Percentiles rank a stretch among this genome's conserved stretches.
Conservation (phyloP, 2,888 invertebrate genomes). For the Meiosimyza platycephala region DNA sequence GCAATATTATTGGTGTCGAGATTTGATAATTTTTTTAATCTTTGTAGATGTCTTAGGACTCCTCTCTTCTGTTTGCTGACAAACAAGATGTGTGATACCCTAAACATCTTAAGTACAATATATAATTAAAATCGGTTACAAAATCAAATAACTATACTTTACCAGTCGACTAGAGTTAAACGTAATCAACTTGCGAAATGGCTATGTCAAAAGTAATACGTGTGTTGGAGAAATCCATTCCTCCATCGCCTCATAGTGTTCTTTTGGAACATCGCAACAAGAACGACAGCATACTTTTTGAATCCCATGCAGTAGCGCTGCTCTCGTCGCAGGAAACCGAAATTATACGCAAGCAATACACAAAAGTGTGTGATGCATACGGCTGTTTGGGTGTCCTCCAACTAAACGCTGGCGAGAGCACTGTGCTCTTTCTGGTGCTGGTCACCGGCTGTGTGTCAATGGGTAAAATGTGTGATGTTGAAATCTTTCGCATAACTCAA, state of each 20-base stretch:
- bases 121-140: not conserved
- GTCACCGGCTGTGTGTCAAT: conserved; percentile 97
- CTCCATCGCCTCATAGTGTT: conserved; percentile 89
- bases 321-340: conserved; percentile 82
- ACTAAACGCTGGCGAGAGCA: conserved; percentile 84
- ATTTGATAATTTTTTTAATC: too few species aligned
- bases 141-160: not conserved
- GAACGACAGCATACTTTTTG: conserved; percentile 88
- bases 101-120: not conserved
- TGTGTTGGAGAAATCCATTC: conserved; percentile 87
- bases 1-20: too few species aligned
- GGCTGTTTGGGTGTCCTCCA: conserved; percentile 96
- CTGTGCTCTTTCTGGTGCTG: conserved; percentile 88
- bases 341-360: conserved; percentile 87
- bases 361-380: conserved; percentile 93
- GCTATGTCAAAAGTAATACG: conserved; percentile 95
- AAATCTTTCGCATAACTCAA: conserved; percentile 94
- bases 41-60: too few species aligned
- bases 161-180: not conserved
- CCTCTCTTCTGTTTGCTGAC: too few species aligned
- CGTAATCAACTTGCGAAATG: conserved; percentile 70
- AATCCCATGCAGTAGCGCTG: conserved; percentile 88
- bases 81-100: not conserved
- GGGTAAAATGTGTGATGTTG: conserved; percentile 93
- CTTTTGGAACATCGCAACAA: conserved; percentile 89